Percentiles rank a stretch among this genome's conserved stretches.
phyloP scores from a whole-genome alignment of 2,113 vertebrate genomes.

The Oxyruncus cristatus region DNA sequence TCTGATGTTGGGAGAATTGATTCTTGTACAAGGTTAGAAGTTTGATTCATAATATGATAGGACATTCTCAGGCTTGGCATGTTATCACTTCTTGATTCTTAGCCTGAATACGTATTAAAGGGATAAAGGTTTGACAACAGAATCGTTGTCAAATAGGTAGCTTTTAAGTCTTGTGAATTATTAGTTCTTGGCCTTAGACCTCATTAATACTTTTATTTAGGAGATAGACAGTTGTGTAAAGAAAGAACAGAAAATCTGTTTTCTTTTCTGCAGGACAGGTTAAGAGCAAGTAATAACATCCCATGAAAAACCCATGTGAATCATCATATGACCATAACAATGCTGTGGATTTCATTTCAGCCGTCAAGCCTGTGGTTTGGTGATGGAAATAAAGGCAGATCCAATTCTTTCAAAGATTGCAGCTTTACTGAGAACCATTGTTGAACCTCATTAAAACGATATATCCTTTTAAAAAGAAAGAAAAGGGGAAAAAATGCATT shows the following conservation, averaged over 20 bases:
- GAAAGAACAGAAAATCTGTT: neutral
- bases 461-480: neutral
- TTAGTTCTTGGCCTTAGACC: neutral
- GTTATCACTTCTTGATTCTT: neutral
- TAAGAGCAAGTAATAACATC: neutral
- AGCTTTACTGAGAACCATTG: neutral
- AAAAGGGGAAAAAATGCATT: neutral
- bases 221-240: neutral
- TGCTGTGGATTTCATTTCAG: neutral
- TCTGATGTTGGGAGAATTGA: neutral
- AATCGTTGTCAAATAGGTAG: neutral
- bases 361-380: neutral
- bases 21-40: neutral
- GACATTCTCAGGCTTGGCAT: neutral
- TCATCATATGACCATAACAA: neutral
- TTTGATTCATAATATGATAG: neutral
- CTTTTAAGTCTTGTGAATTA: neutral
- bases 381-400: neutral
- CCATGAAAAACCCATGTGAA: neutral
- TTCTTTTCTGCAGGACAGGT: neutral
- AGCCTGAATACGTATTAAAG: neutral
- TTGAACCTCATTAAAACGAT: neutral
- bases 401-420: neutral
- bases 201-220: neutral
- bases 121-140: neutral